phyloP scores from a whole-genome alignment of 1,140 invertebrate genomes.

The Aplysia californica region DNA sequence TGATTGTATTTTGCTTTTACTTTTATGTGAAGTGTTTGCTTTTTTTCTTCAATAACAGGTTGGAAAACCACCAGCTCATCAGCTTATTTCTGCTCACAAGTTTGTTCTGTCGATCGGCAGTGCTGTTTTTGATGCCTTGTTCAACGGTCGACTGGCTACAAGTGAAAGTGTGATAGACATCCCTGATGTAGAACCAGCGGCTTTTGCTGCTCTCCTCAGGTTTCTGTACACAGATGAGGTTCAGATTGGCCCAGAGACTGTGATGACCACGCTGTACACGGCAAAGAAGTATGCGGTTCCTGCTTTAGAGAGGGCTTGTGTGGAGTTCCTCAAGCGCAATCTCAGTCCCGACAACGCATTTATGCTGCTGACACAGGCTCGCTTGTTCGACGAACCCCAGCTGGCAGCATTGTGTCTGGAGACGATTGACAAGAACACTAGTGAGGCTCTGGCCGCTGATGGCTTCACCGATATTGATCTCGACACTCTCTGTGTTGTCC shows the following conservation, averaged over 20 bases:
- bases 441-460: slow-evolving; percentile 84
- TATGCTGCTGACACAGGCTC: slow-evolving; percentile 81
- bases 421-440: slow-evolving; percentile 87
- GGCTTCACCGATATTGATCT: slow-evolving; percentile 90
- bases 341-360: slow-evolving; percentile 88
- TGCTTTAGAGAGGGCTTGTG: slow-evolving; percentile 84
- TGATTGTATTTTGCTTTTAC: too few relatives aligned
- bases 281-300: slow-evolving; percentile 90
- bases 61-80: slow-evolving; percentile 73
- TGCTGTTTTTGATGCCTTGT: slow-evolving; percentile 90
- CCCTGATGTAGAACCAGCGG: slow-evolving; percentile 85
- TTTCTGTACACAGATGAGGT: slow-evolving; percentile 89
- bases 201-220: slow-evolving; percentile 70
- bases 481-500: slow-evolving; percentile 82
- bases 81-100: slow-evolving; percentile 85
- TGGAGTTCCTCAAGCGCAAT: slow-evolving; percentile 85
- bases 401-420: slow-evolving; percentile 84
- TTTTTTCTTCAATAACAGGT: too few relatives aligned
- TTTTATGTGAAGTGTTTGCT: too few relatives aligned
- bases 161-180: slow-evolving; percentile 81
- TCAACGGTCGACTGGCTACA: slow-evolving; percentile 78
- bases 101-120: slow-evolving; percentile 85
- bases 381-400: slow-evolving; percentile 85
- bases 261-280: slow-evolving; percentile 88
- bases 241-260: slow-evolving; percentile 86